Conservation (phyloP, 2,113 vertebrate species). For the Pelodiscus sinensis region DNA sequence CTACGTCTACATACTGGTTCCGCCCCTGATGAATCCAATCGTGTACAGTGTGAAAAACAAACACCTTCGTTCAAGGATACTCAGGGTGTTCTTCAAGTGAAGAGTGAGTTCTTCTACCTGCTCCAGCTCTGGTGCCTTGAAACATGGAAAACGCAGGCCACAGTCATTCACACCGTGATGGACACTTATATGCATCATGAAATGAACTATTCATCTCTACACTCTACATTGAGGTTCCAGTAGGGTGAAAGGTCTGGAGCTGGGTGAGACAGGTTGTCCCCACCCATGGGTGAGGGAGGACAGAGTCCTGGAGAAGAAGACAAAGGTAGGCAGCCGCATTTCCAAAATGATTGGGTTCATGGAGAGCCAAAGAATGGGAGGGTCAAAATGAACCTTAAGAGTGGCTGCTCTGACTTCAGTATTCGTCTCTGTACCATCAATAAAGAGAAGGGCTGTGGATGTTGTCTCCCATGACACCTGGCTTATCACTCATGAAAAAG, state of each 20-base stretch:
- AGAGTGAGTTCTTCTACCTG: neutral
- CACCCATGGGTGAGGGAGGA: neutral
- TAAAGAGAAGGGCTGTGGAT: neutral
- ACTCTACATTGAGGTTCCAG: too few species aligned
- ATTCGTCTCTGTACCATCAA: neutral
- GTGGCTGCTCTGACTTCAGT: neutral
- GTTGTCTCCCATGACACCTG: neutral
- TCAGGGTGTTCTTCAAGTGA: neutral
- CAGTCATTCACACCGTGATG: fast-evolving
- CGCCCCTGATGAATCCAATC: too few species aligned
- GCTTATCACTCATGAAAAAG: neutral
- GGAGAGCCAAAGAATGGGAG: neutral
- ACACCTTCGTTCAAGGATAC: neutral
- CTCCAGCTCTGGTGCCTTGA: neutral
- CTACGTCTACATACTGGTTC: too few species aligned
- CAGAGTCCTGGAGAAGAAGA: neutral
- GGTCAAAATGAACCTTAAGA: neutral
- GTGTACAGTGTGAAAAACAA: neutral
- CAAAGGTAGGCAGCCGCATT: neutral
- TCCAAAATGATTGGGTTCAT: neutral
- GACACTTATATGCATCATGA: neutral
- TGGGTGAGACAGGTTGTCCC: too few species aligned
- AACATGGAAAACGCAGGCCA: neutral
- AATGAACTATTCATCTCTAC: neutral
- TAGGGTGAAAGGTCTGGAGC: too few species aligned